Percentiles rank a stretch among this genome's conserved stretches.
Evolutionary conservation across 2,113 vertebrate species (phyloP).

Genomic region (Chunga burmeisteri): DNA sequence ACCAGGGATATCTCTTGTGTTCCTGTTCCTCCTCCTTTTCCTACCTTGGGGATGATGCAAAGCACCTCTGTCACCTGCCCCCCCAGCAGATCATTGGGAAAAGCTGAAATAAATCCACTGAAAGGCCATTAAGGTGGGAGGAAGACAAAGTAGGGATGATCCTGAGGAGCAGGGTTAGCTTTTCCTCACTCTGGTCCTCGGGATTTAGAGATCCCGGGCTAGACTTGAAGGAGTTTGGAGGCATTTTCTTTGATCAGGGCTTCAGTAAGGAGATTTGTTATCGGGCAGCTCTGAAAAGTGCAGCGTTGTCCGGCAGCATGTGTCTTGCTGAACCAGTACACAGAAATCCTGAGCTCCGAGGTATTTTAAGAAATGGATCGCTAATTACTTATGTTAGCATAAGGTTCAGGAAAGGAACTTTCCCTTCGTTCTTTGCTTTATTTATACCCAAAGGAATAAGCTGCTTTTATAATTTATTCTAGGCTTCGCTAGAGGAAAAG

Average conservation of each 20-base stretch:
- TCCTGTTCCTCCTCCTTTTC: background rate
- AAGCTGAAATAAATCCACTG: background rate
- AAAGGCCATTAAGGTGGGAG: background rate
- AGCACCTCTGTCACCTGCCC: background rate
- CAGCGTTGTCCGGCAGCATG: rapidly evolving
- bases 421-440: background rate
- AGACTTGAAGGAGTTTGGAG: background rate
- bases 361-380: background rate
- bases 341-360: background rate
- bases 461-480: background rate
- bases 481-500: background rate
- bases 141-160: background rate
- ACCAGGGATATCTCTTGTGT: background rate
- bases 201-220: background rate
- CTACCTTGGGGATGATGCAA: background rate
- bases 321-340: background rate
- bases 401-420: background rate
- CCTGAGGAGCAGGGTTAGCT: background rate
- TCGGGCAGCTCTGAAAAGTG: background rate
- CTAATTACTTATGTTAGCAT: conserved; percentile 29
- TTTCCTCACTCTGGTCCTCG: background rate
- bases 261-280: background rate
- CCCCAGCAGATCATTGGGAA: background rate
- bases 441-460: background rate
- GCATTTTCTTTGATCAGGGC: background rate